These are phyloP conservation scores for Sebastes iracundus DNA, from an alignment of 2,797 vertebrate species.

Conservation along the genomic window DNA sequence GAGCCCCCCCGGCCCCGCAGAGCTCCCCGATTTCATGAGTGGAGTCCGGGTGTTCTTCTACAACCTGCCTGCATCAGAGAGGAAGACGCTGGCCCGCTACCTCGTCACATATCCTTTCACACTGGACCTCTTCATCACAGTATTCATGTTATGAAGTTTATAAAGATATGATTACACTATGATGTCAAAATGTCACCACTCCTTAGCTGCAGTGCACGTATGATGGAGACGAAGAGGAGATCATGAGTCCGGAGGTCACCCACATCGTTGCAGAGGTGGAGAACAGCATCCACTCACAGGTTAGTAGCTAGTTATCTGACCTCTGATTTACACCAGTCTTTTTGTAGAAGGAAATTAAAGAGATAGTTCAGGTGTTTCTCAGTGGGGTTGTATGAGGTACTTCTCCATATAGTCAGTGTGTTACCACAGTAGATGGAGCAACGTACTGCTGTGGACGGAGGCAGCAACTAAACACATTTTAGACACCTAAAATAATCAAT, in stretches of 20 bases:
- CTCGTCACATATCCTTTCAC: slow-evolving; percentile 86
- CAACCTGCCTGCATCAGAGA: slow-evolving; percentile 80
- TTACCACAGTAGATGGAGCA: too few species aligned
- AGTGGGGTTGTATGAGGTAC: neutral
- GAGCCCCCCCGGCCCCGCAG: neutral
- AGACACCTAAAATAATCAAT: too few species aligned
- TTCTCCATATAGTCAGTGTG: neutral
- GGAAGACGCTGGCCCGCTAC: slow-evolving; percentile 81
- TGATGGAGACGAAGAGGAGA: slow-evolving; percentile 83
- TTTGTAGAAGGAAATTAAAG: neutral
- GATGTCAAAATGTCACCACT: neutral
- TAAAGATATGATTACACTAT: neutral
- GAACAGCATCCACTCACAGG: slow-evolving; percentile 74
- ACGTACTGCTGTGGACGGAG: too few species aligned
- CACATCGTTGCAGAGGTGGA: slow-evolving; percentile 84
- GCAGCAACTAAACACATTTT: too few species aligned
- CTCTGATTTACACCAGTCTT: neutral
- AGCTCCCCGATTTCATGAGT: slow-evolving; percentile 80
- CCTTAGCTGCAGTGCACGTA: slow-evolving; percentile 81
- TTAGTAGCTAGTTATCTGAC: slow-evolving; percentile 29
- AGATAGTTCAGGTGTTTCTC: neutral
- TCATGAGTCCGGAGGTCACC: slow-evolving; percentile 82
- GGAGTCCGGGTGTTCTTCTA: slow-evolving; percentile 84
- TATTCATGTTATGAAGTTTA: too few species aligned
- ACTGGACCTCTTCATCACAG: too few species aligned